Evolutionary conservation across 2,113 vertebrate species (phyloP).

Genomic region (Silurus asotus): DNA sequence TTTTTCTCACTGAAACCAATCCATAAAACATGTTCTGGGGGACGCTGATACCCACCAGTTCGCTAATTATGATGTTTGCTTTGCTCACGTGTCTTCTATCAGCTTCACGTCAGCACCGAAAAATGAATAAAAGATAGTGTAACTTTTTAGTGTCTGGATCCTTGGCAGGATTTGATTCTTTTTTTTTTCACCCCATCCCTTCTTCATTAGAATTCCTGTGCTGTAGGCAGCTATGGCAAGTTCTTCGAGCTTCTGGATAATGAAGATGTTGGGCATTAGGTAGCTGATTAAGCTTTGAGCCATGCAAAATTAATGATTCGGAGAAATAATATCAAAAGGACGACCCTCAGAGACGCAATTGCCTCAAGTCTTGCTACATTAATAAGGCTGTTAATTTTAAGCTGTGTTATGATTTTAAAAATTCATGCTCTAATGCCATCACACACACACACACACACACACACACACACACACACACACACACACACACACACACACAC

Average conservation of each 20-base stretch:
- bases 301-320: slow-evolving; percentile 71
- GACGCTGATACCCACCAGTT: slow-evolving; percentile 60
- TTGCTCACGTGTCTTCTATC: slow-evolving; percentile 48
- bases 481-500: slow-evolving; percentile 55
- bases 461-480: slow-evolving; percentile 49
- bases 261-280: slow-evolving; percentile 52
- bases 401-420: slow-evolving; percentile 34
- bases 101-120: slow-evolving; percentile 52
- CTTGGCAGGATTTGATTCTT: not conserved
- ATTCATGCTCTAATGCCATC: slow-evolving; percentile 63
- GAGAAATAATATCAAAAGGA: slow-evolving; percentile 67
- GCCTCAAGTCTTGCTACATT: slow-evolving; percentile 64
- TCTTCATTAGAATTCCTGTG: slow-evolving; percentile 47
- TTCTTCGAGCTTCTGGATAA: slow-evolving; percentile 39
- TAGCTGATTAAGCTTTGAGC: slow-evolving; percentile 67
- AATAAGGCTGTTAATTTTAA: slow-evolving; percentile 67
- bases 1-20: slow-evolving; percentile 55
- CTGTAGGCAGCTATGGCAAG: slow-evolving; percentile 53
- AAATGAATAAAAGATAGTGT: slow-evolving; percentile 53
- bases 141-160: not conserved
- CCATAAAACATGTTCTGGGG: slow-evolving; percentile 53
- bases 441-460: slow-evolving; percentile 26
- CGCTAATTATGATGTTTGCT: slow-evolving; percentile 68
- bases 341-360: slow-evolving; percentile 60
- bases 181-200: not conserved